A percentile compares a stretch with the other conserved stretches of the same genome.
Evolutionary conservation across 2,113 vertebrate genomes (phyloP).

Genomic region (Cyphomyrus discorhynchus): DNA sequence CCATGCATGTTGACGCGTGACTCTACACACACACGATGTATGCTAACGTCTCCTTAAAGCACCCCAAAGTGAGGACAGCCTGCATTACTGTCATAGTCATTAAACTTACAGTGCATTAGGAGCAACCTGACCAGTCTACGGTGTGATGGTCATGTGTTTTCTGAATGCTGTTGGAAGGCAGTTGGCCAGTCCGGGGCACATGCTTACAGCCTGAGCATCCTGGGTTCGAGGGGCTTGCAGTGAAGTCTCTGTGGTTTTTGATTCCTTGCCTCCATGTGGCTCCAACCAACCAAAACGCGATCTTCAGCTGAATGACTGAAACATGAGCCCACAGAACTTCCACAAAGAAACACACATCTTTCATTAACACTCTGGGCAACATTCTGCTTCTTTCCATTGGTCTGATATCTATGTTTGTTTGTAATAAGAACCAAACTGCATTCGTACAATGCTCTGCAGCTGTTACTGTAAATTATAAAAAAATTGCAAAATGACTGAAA

Average conservation of each 20-base stretch:
- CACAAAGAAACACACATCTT: neutral
- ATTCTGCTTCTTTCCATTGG: neutral
- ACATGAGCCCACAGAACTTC: neutral
- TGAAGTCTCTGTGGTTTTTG: neutral
- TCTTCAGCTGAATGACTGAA: neutral
- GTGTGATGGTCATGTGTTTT: neutral
- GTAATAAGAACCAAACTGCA: neutral
- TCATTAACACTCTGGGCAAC: neutral
- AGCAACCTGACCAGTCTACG: neutral
- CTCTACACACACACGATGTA: neutral
- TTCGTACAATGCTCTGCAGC: neutral
- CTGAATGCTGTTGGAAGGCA: neutral
- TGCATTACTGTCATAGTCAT: neutral
- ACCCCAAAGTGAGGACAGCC: neutral
- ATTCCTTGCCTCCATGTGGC: neutral
- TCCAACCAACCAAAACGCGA: neutral
- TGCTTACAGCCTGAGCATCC: neutral
- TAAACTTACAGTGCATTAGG: neutral
- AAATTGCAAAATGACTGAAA: neutral
- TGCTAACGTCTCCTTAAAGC: neutral
- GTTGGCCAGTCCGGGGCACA: neutral
- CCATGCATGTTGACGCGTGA: neutral
- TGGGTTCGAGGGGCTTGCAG: neutral
- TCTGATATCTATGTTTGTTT: neutral
- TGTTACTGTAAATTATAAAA: constrained; percentile 12